Conservation (phyloP, 2,113 vertebrate genomes). For the Chlamydotis undulata region DNA sequence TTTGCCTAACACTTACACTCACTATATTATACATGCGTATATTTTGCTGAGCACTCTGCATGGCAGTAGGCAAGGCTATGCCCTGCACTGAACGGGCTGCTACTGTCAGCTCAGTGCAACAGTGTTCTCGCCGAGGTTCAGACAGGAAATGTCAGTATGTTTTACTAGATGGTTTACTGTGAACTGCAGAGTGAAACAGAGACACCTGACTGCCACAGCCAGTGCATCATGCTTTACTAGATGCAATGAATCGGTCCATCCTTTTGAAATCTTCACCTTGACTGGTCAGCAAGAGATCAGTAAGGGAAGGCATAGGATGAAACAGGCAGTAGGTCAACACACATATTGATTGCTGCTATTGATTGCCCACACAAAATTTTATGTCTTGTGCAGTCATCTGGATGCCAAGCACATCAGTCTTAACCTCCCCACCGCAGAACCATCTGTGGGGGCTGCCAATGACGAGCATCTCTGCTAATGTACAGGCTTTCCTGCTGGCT, state of each 20-base stretch:
- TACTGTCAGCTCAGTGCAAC: background rate
- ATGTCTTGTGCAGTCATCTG: background rate
- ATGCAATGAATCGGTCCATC: accelerated
- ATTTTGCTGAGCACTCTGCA: background rate
- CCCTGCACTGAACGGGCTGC: background rate
- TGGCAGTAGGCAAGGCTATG: background rate
- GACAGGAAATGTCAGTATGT: background rate
- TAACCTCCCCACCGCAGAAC: accelerated
- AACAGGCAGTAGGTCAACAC: background rate
- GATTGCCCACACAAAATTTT: background rate
- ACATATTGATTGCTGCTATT: background rate
- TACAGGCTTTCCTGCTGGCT: background rate
- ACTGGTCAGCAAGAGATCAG: background rate
- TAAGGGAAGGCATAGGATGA: accelerated
- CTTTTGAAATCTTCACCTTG: background rate
- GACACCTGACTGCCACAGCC: background rate
- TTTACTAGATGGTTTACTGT: background rate
- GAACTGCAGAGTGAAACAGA: background rate
- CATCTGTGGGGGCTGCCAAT: accelerated
- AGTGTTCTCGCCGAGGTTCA: background rate
- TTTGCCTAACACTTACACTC: background rate
- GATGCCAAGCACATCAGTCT: background rate
- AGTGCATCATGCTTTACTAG: accelerated
- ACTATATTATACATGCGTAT: background rate
- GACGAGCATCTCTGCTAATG: background rate